Evolutionary conservation across 1,140 invertebrate species (phyloP), one percentile per base, ranked within the genome.

Genomic region (Lamellibrachia luymesi): DNA sequence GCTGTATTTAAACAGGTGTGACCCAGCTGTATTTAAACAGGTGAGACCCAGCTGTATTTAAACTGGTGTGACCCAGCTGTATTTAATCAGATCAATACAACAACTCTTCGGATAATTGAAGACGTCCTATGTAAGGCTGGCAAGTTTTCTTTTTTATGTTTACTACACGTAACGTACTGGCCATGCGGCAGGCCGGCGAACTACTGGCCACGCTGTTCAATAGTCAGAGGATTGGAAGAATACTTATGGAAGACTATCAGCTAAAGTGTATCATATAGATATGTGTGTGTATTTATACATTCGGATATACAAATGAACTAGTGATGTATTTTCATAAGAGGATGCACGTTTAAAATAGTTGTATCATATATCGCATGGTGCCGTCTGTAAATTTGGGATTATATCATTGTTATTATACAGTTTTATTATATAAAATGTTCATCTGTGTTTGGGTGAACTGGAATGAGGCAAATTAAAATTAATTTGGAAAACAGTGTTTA

Each of bases 371-470:
- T 80, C 64, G 64, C 64, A 80, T 80, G 2, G 64, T 80, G 13
- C 64, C 64, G 64, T 80, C 64, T 80, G 64, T 80, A 80, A 80
- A 80, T 80, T 80, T 80, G 64, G 64, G 64, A 80, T 80, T 80
- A 80, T 80, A 80, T 80, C 5, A 80, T 10, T 80, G 64, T 80
- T 80, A 80, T 80, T 80, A 80, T 80, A 80, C 64, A 80, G 64
- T 80, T 80, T 80, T 80, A 80, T 80, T 80, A 80, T 80, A 80
- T 80, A 80, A 80, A 80, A 80, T 80, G 64, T 80, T 80, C 64
- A 80, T 80, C 64, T 80, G 64, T 80, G 64, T 80, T 80, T 80
- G 64, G 64, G 25, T 22, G 64, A 80, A 80, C 64, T 10, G 13
- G 64, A 17, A 4, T 10, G 64, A 80, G 64, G 17, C 64, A 80